Evolutionary conservation across 2,888 invertebrate genomes (phyloP).

Genomic region (Aporophyla lueneburgensis): DNA sequence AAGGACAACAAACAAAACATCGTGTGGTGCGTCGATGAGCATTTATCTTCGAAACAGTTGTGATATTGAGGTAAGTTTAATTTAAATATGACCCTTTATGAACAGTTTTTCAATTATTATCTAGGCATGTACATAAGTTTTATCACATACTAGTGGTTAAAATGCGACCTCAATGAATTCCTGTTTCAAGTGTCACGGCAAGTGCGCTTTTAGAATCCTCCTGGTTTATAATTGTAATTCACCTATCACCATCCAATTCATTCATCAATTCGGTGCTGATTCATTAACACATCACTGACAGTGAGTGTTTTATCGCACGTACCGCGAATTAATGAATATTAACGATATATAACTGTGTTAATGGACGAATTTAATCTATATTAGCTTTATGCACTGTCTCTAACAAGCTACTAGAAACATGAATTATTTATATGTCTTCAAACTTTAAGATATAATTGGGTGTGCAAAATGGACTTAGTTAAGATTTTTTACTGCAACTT

Average conservation of each 20-base stretch:
- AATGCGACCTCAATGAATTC: slow-evolving; percentile 69
- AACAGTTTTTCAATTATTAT: slow-evolving; percentile 53
- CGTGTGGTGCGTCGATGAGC: slow-evolving; percentile 71
- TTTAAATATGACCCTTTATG: slow-evolving; percentile 48
- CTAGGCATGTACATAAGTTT: slow-evolving; percentile 42
- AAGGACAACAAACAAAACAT: slow-evolving; percentile 72
- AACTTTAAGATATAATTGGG: slow-evolving; percentile 47
- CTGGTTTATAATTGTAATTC: slow-evolving; percentile 61
- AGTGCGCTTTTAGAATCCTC: slow-evolving; percentile 56
- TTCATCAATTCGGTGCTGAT: slow-evolving; percentile 40
- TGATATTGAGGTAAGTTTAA: slow-evolving; percentile 78
- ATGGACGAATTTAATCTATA: slow-evolving; percentile 31
- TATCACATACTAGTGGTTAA: slow-evolving; percentile 62
- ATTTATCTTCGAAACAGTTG: slow-evolving; percentile 68
- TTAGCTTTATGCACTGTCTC: slow-evolving; percentile 19
- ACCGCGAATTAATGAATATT: slow-evolving; percentile 51
- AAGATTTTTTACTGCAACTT: slow-evolving; percentile 50
- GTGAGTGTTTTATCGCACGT: slow-evolving; percentile 29
- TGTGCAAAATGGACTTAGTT: slow-evolving; percentile 47
- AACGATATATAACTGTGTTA: slow-evolving; percentile 51
- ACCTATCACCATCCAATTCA: slow-evolving; percentile 40
- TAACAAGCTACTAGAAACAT: slow-evolving; percentile 36
- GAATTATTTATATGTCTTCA: slow-evolving; percentile 57
- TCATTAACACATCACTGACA: slow-evolving; percentile 43
- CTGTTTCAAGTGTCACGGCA: slow-evolving; percentile 67